Base-by-base conservation (phyloP, 2,797 vertebrate genomes). In the Kryptolebias ocellatus region DNA sequence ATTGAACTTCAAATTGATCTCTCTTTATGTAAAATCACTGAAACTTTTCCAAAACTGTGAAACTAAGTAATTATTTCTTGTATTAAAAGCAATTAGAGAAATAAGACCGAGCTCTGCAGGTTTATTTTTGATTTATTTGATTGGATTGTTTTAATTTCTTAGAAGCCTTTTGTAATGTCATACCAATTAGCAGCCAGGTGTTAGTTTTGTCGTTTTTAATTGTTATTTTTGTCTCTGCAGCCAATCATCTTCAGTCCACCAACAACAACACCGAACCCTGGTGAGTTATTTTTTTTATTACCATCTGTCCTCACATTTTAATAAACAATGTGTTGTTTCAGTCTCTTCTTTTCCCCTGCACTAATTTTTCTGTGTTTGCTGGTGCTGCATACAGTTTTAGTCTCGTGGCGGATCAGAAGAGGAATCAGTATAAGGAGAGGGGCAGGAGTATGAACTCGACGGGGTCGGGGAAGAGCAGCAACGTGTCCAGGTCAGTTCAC, bases 401-500 rank as follows among this genome's bases (percentile, higher is more conserved):
- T 88, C 94, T 95, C 45, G 90, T 87, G 83, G 96, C 95, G 10
- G 93, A 95, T 89, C 95, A 96, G 81, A 96, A 92, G 89, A 95
- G 97, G 87, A 93, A 91, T 79, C 95, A 94, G 86, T 99, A 95
- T 88, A 96, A 95, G 80, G 95, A 98, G 86, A 95, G 93, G 67
- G 96, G 94, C 60, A 93, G 94, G 92, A 99, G 97, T 91, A 98
- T 99, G 96, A 99, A 98, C 91, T 99, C 98, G 2, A 96, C 96
- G 0, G 97, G 98, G 53, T 99, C 98, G 53, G 98, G 95, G 65
- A 99, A 97, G 81, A 99, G 98, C 93, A 99, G 95, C 17, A 98
- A 95, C 0, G 95, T 99, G 67, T 99, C 98, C 91, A 99, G 98
- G 98, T 92, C 42, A 83, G 90, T 84, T 64, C 59, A 44, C 17